Percentiles rank a stretch among this genome's conserved stretches.
Conservation (phyloP, 2,888 invertebrate genomes). For the Folsomia candida region DNA sequence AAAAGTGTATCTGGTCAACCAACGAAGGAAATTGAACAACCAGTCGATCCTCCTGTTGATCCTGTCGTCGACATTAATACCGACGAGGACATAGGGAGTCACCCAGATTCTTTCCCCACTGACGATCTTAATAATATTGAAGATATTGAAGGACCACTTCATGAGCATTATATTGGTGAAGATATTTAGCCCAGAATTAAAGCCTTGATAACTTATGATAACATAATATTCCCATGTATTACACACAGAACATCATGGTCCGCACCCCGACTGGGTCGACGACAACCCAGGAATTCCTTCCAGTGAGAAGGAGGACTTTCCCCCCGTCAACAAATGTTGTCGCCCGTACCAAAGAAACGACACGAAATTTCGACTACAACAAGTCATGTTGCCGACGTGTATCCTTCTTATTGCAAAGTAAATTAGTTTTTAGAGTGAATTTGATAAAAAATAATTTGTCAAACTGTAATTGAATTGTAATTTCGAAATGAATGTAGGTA, state of each 20-base stretch:
- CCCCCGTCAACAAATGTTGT: background rate
- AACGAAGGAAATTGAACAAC: too few species aligned
- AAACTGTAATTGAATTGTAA: background rate
- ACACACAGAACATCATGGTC: background rate
- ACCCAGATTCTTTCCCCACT: too few species aligned
- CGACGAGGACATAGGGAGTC: too few species aligned
- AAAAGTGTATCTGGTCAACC: too few species aligned
- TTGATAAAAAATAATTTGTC: background rate
- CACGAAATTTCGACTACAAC: background rate
- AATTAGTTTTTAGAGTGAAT: background rate
- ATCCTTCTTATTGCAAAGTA: background rate
- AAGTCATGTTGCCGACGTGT: background rate
- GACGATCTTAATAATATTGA: too few species aligned
- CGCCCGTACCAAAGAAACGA: background rate
- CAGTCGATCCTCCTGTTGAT: too few species aligned
- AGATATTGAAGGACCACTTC: background rate
- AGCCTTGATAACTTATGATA: too few species aligned
- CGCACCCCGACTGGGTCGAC: background rate
- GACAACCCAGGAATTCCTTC: background rate
- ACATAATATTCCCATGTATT: too few species aligned
- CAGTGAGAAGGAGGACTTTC: background rate
- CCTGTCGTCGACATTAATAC: too few species aligned
- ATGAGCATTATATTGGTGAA: background rate
- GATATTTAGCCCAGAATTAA: too few species aligned
- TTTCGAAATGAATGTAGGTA: constrained; percentile 18